Conservation (phyloP, 2,797 vertebrate species). For the Leucoraja ocellata region DNA sequence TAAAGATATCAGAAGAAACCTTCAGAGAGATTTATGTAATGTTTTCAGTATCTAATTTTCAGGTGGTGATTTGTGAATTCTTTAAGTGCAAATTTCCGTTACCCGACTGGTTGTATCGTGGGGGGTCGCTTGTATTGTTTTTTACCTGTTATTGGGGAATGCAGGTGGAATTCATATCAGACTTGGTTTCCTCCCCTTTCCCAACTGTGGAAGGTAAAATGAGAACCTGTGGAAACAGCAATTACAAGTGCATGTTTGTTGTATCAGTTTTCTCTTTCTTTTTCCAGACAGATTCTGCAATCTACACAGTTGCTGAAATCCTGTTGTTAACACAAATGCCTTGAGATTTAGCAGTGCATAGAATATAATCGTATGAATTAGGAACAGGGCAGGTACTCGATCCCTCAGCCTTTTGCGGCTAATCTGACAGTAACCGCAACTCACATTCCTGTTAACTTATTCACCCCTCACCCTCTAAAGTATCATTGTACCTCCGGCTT, state of each 20-base stretch:
- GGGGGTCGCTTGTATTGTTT: background rate
- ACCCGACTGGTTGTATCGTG: too few species aligned
- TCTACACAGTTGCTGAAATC: background rate
- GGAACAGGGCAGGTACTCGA: too few species aligned
- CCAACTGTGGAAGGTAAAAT: background rate
- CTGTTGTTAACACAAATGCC: background rate
- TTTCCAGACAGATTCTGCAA: background rate
- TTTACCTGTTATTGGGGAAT: background rate
- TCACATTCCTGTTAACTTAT: too few species aligned
- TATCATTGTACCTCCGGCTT: too few species aligned
- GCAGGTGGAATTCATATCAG: background rate
- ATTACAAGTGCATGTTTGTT: background rate
- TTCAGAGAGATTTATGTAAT: slow-evolving; percentile 75
- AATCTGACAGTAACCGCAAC: too few species aligned
- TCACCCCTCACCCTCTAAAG: too few species aligned
- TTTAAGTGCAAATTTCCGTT: too few species aligned
- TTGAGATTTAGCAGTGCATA: background rate
- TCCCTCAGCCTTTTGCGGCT: too few species aligned
- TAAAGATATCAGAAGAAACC: slow-evolving; percentile 76
- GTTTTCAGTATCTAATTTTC: too few species aligned
- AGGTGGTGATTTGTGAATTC: too few species aligned
- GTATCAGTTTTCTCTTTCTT: background rate
- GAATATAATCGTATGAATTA: too few species aligned
- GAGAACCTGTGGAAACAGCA: background rate
- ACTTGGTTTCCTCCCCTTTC: background rate